Base-by-base conservation (phyloP, 2,113 vertebrate species). In the Heterocephalus glaber region DNA sequence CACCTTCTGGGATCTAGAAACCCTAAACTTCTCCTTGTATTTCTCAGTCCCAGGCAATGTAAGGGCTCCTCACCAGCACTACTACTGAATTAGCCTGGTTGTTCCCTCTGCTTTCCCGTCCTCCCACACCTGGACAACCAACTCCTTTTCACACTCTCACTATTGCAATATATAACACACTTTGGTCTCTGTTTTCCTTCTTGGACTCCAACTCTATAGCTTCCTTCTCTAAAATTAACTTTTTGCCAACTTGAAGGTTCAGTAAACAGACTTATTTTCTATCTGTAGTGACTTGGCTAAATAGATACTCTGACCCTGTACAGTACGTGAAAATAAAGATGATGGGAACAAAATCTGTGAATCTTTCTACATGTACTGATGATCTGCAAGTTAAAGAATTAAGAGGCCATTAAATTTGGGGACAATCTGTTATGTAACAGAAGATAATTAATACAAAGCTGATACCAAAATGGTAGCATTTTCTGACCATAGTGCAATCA, bases 161-260 rank as follows among this genome's bases (percentile, higher is more conserved):
- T 83, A 24, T 0, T 91, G 44, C 54, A 74, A 91, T 44, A 89
- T 6, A 5, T 33, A 84, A 35, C 2, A 6, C 38, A 70, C 82
- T 52, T 79, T 52, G 30, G 7, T 52, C 66, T 91, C 35, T 60
- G 26, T 16, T 65, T 68, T 89, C 47, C 70, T 88, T 68, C 77
- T 68, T 87, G 9, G 26, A 88, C 56, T 77, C 54, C 49, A 94
- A 72, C 41, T 88, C 38, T 24, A 92, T 0, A 58, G 63, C 24
- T 52, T 95, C 56, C 54, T 72, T 56, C 8, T 56, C 56, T 95
- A 80, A 91, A 93, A 80, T 81, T 60, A 28, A 72, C 33, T 74
- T 94, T 20, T 83, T 83, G 61, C 54, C 33, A 61, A 70, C 20
- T 9, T 61, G 20, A 54, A 81, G 44, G 20, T 54, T 94, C 24